Evolutionary conservation across 1,140 invertebrate genomes (phyloP).

Genomic region (Branchinecta lynchi): DNA sequence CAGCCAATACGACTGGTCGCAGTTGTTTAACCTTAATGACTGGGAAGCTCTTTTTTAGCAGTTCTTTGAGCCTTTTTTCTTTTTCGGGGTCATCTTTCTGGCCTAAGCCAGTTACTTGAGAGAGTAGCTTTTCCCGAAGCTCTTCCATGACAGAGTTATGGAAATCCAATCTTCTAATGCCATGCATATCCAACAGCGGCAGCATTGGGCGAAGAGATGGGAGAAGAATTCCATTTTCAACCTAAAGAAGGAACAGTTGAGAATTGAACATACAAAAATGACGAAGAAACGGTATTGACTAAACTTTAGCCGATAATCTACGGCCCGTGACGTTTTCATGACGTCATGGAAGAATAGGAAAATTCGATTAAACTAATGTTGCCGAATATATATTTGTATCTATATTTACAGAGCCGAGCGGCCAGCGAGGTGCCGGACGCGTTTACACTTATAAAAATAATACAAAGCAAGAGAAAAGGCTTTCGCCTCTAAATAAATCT

Average conservation of each 20-base stretch:
- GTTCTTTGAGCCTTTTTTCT: constrained; percentile 73
- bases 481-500: too few relatives aligned
- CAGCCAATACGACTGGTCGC: constrained; percentile 89
- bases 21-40: constrained; percentile 77
- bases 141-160: constrained; percentile 89
- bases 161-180: constrained; percentile 77
- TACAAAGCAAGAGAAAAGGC: too few relatives aligned
- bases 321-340: too few relatives aligned
- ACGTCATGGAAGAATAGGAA: too few relatives aligned
- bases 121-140: constrained; percentile 69
- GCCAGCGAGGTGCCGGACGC: too few relatives aligned
- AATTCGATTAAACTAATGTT: too few relatives aligned
- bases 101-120: constrained; percentile 74
- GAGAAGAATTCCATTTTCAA: constrained; percentile 83
- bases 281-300: too few relatives aligned
- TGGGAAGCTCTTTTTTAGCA: constrained; percentile 81
- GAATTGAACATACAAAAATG: too few relatives aligned
- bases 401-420: too few relatives aligned
- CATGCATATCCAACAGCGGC: constrained; percentile 82
- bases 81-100: constrained; percentile 54
- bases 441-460: too few relatives aligned
- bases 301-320: too few relatives aligned
- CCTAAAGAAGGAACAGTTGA: constrained; percentile 31
- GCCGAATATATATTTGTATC: too few relatives aligned
- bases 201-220: constrained; percentile 85